phyloP scores from a whole-genome alignment of 2,888 invertebrate genomes.

The Agrotis puta region DNA sequence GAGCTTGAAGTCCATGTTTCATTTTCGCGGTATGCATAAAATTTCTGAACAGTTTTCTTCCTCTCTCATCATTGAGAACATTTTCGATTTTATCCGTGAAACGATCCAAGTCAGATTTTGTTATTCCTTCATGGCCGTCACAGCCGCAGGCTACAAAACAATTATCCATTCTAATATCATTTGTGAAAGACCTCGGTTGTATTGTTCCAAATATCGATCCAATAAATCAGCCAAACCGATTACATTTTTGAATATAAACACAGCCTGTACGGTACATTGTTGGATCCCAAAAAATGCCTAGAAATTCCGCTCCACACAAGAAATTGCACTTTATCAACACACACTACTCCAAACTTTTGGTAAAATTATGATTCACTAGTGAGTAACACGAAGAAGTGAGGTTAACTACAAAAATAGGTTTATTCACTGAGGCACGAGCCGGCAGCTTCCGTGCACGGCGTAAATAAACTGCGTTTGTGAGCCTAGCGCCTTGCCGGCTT shows the following conservation, averaged over 20 bases:
- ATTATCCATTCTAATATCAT: conserved; percentile 85
- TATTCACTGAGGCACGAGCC: conserved; percentile 68
- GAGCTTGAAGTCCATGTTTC: conserved; percentile 80
- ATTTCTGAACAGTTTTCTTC: conserved; percentile 85
- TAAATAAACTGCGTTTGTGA: conserved; percentile 81
- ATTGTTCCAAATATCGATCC: conserved; percentile 79
- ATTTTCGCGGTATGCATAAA: conserved; percentile 87
- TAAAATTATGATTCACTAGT: conserved; percentile 64
- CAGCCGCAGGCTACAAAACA: conserved; percentile 88
- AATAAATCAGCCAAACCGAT: conserved; percentile 40
- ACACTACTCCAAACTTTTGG: conserved; percentile 20
- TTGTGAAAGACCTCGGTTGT: conserved; percentile 70
- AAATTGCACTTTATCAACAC: conserved; percentile 12
- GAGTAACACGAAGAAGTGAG: conserved; percentile 78
- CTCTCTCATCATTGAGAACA: conserved; percentile 87
- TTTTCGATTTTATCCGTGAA: conserved; percentile 89
- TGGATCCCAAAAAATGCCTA: conserved; percentile 4
- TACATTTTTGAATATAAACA: conserved; percentile 40
- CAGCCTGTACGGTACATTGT: conserved; percentile 32
- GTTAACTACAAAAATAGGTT: conserved; percentile 87
- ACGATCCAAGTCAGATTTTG: conserved; percentile 87
- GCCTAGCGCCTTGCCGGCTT: conserved; percentile 49
- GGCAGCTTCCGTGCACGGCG: conserved; percentile 75
- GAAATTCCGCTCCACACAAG: conserved; percentile 7
- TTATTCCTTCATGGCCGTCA: conserved; percentile 84